A percentile compares a stretch with the other conserved stretches of the same genome.
Evolutionary conservation across 2,888 invertebrate genomes (phyloP).

Genomic region (Malachius bipustulatus): DNA sequence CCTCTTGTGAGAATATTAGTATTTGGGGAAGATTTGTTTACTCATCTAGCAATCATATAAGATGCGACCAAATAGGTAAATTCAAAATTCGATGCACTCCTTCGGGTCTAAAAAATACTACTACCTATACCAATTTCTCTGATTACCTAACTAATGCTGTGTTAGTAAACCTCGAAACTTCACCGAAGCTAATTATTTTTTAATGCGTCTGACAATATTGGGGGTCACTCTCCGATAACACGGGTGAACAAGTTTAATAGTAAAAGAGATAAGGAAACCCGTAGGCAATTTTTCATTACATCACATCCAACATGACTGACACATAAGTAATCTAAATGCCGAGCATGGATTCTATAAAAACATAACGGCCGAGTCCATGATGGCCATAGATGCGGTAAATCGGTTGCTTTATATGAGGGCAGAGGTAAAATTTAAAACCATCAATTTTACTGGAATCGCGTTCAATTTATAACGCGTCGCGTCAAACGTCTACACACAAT

Average conservation of each 20-base stretch:
- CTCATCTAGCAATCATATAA: too few species aligned
- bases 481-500: too few species aligned
- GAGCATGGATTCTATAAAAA: not conserved
- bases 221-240: not conserved
- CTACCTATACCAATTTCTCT: too few species aligned
- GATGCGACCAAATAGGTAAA: too few species aligned
- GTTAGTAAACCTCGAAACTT: too few species aligned
- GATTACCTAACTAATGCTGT: too few species aligned
- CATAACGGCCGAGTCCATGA: conserved; percentile 1
- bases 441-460: conserved; percentile 28
- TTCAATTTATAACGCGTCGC: conserved; percentile 26
- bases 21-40: too few species aligned
- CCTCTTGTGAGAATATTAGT: too few species aligned
- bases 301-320: conserved; percentile 1
- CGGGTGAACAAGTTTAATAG: not conserved
- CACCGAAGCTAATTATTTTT: too few species aligned
- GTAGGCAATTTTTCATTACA: not conserved
- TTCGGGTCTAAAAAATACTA: too few species aligned
- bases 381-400: conserved; percentile 1
- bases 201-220: too few species aligned
- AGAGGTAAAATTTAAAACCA: conserved; percentile 27
- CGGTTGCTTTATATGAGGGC: conserved; percentile 19
- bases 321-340: conserved; percentile 1
- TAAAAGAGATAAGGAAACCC: conserved; percentile 1
- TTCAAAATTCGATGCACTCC: too few species aligned